Evolutionary conservation across 2,888 invertebrate genomes (phyloP).

Genomic region (Hirtodrosophila cameraria): DNA sequence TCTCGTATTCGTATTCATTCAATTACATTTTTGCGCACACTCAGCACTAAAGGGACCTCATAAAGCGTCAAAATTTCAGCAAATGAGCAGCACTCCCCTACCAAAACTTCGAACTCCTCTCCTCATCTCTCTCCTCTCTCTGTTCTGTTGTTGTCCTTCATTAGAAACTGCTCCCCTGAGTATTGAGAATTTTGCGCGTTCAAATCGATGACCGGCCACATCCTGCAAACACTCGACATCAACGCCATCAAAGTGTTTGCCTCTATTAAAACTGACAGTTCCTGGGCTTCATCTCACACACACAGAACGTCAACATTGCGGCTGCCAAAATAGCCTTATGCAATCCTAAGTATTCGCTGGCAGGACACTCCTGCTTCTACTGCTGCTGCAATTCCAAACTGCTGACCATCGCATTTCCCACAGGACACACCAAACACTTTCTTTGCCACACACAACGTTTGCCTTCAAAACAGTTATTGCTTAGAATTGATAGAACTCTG

Average conservation of each 20-base stretch:
- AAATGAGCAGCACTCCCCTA: constrained; percentile 58
- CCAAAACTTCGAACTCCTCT: not conserved
- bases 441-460: constrained; percentile 44
- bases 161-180: constrained; percentile 72
- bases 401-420: constrained; percentile 66
- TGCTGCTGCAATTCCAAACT: constrained; percentile 36
- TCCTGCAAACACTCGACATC: constrained; percentile 28
- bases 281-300: too few species aligned
- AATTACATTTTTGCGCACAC: constrained; percentile 80
- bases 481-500: too few species aligned
- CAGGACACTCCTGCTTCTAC: constrained; percentile 5
- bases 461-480: not conserved
- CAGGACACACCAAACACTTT: constrained; percentile 52
- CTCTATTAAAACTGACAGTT: constrained; percentile 74
- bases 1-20: constrained; percentile 62
- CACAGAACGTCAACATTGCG: constrained; percentile 68
- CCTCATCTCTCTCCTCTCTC: too few species aligned
- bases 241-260: constrained; percentile 70
- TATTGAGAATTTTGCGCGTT: constrained; percentile 54
- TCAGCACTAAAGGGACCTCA: constrained; percentile 80
- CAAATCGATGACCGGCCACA: constrained; percentile 59
- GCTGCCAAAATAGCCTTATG: constrained; percentile 56
- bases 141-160: constrained; percentile 65
- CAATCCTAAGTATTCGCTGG: constrained; percentile 34
- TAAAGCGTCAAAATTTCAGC: constrained; percentile 77